Conservation (phyloP, 2,888 invertebrate genomes). For the Opisthograptis luteolata region DNA sequence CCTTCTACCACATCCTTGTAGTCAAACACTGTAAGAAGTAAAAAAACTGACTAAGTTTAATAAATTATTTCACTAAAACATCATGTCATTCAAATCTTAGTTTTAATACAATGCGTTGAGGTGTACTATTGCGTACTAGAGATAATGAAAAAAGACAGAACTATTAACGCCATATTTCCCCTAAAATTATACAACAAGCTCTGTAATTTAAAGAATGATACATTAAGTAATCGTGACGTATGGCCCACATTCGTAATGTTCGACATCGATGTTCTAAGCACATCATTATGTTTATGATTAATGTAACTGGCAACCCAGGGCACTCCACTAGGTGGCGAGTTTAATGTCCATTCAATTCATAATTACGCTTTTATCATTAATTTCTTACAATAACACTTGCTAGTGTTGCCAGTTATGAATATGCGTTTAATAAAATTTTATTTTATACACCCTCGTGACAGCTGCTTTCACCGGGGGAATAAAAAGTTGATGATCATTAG, state of each 20-base stretch:
- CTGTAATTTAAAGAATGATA: slow-evolving; percentile 17
- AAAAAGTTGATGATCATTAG: slow-evolving; percentile 8
- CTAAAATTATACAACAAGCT: neutral
- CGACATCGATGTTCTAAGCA: slow-evolving; percentile 31
- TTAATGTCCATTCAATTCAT: slow-evolving; percentile 68
- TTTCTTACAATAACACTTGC: slow-evolving; percentile 33
- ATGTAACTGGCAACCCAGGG: slow-evolving; percentile 58
- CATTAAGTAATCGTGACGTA: slow-evolving; percentile 50
- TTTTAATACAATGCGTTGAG: too few species aligned
- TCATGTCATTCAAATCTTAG: too few species aligned
- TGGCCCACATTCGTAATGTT: slow-evolving; percentile 43
- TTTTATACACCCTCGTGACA: slow-evolving; percentile 29
- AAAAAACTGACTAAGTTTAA: too few species aligned
- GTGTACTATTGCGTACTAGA: too few species aligned
- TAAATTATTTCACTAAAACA: too few species aligned
- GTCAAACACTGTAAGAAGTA: too few species aligned
- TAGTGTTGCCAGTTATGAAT: slow-evolving; percentile 32
- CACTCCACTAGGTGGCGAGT: slow-evolving; percentile 60
- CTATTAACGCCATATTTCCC: neutral
- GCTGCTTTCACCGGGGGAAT: slow-evolving; percentile 25
- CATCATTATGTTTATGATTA: slow-evolving; percentile 69
- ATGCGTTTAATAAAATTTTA: slow-evolving; percentile 28
- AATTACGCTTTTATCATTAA: slow-evolving; percentile 52
- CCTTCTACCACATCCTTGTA: too few species aligned
- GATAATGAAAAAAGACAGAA: neutral